Conservation (phyloP, 2,113 vertebrate genomes). For the Psephotus haematonotus region DNA sequence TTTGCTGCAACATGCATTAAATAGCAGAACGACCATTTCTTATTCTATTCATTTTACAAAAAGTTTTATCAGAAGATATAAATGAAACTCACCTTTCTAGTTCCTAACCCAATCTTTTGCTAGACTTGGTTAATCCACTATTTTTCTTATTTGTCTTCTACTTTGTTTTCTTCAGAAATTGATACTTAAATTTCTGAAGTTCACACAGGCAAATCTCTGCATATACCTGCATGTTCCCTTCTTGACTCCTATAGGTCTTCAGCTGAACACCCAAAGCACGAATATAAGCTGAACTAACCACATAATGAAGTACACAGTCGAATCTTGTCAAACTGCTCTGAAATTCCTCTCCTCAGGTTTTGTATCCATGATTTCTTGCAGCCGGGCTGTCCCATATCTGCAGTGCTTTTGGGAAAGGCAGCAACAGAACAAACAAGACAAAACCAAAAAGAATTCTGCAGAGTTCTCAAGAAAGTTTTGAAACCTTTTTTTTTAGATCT, state of each 20-base stretch:
- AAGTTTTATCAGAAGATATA: neutral
- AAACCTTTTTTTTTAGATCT: neutral
- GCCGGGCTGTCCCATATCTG: neutral
- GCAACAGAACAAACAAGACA: rapidly evolving
- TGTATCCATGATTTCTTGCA: neutral
- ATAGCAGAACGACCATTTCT: rapidly evolving
- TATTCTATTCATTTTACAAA: neutral
- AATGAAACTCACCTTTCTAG: neutral
- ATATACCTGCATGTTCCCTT: neutral
- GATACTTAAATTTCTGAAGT: neutral
- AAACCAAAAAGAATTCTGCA: neutral
- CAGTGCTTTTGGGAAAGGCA: neutral
- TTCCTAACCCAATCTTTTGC: neutral
- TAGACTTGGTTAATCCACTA: neutral
- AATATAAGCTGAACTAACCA: rapidly evolving
- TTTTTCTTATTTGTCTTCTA: neutral
- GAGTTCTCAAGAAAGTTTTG: neutral
- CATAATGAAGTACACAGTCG: neutral
- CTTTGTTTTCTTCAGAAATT: neutral
- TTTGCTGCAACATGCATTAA: neutral
- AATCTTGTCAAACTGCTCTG: neutral
- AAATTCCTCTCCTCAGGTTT: neutral
- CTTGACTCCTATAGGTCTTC: rapidly evolving
- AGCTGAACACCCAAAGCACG: neutral
- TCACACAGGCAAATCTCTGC: neutral